phyloP scores from a whole-genome alignment of 2,113 vertebrate species.

The Sinocyclocheilus rhinocerous region DNA sequence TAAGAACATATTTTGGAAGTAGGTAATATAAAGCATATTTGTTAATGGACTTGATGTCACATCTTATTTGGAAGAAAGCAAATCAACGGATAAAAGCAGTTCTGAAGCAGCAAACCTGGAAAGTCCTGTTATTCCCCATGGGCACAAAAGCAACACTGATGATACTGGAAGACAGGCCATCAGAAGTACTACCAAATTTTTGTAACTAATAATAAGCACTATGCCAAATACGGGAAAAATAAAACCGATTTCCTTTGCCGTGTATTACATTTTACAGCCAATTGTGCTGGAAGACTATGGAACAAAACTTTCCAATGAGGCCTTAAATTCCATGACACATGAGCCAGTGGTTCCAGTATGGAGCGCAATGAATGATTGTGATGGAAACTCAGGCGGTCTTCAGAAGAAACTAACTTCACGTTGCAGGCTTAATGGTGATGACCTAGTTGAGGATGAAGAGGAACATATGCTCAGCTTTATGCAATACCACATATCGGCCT shows the following conservation, averaged over 20 bases:
- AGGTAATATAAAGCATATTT: not conserved
- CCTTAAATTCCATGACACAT: conserved; percentile 29
- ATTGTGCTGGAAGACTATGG: not conserved
- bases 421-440: conserved; percentile 46
- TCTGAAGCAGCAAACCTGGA: not conserved
- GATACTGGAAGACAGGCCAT: not conserved
- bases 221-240: not conserved
- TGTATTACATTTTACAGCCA: not conserved
- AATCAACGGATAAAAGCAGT: not conserved
- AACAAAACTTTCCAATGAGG: conserved; percentile 25
- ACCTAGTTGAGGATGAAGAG: conserved; percentile 43
- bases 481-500: not conserved
- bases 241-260: not conserved
- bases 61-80: not conserved
- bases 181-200: not conserved
- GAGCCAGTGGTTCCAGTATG: conserved; percentile 24
- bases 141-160: not conserved
- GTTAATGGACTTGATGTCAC: not conserved
- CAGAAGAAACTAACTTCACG: conserved; percentile 42
- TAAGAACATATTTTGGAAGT: not conserved
- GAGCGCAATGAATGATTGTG: conserved; percentile 42
- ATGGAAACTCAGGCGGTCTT: conserved; percentile 46
- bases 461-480: conserved; percentile 37
- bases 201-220: not conserved
- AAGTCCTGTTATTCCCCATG: not conserved